phyloP scores from a whole-genome alignment of 2,797 vertebrate species.

The Falco cherrug region DNA sequence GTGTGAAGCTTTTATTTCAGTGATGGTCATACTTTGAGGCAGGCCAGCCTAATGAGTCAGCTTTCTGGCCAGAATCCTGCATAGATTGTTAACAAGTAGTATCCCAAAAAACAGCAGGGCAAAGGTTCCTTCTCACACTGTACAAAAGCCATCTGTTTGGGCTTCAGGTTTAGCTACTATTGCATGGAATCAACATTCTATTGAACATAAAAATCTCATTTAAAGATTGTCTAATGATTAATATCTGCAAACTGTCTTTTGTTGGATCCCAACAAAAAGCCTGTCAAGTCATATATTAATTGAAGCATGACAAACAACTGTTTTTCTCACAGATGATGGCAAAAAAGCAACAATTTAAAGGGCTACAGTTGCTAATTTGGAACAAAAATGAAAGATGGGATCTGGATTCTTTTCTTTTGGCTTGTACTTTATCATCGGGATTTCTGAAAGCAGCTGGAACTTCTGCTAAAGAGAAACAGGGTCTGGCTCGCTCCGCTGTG shows the following conservation, averaged over 20 bases:
- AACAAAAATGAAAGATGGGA: not conserved
- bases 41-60: not conserved
- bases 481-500: not conserved
- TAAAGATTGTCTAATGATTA: not conserved
- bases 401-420: conserved; percentile 6
- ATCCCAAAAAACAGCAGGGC: not conserved
- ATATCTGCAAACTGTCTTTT: not conserved
- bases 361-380: not conserved
- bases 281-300: not conserved
- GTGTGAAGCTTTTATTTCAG: not conserved
- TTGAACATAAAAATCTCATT: not conserved
- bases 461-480: not conserved
- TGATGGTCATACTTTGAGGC: not conserved
- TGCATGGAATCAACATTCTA: not conserved
- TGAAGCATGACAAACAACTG: not conserved
- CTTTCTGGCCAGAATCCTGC: not conserved
- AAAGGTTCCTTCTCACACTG: not conserved
- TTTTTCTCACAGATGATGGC: not conserved
- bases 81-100: not conserved
- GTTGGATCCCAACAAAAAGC: not conserved
- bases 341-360: not conserved
- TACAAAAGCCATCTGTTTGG: not conserved
- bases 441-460: conserved; percentile 38
- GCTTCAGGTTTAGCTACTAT: not conserved
- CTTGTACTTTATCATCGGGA: not conserved